Conservation (phyloP, 64 coral and sea anemone species). For the Acropora tenuis region DNA sequence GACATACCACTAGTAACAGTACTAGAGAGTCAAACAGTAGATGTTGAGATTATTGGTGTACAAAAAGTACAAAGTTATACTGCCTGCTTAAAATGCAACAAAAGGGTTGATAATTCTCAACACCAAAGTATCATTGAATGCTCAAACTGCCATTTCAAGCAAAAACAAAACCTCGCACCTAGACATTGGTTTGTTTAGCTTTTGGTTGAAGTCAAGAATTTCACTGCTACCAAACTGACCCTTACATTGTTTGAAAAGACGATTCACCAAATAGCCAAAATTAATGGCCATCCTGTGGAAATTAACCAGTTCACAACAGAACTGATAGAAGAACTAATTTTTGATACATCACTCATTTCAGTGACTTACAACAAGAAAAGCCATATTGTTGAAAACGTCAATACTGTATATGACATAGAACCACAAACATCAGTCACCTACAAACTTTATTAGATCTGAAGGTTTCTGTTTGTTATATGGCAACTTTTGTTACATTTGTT, state of each 20-base stretch:
- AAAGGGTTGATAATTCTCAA: conserved; percentile 31
- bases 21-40: conserved; percentile 17
- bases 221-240: neutral
- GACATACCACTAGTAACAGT: conserved; percentile 32
- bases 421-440: neutral
- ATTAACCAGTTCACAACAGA: neutral
- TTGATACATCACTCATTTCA: neutral
- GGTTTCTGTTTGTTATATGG: neutral
- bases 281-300: neutral
- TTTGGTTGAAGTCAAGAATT: neutral
- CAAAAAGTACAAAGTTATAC: conserved; percentile 40
- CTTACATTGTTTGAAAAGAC: neutral
- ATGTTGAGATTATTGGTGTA: conserved; percentile 48
- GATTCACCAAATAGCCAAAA: neutral
- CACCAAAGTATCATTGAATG: conserved; percentile 27
- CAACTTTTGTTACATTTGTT: neutral
- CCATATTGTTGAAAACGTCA: neutral
- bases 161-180: conserved; percentile 7
- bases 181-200: conserved; percentile 28
- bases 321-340: neutral
- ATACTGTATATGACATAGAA: neutral
- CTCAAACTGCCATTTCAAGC: conserved; percentile 23
- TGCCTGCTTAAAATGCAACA: conserved; percentile 54
- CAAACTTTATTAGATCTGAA: neutral
- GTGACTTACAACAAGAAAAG: neutral